Evolutionary conservation across 2,888 invertebrate genomes (phyloP).

Genomic region (Anthophora plumipes): DNA sequence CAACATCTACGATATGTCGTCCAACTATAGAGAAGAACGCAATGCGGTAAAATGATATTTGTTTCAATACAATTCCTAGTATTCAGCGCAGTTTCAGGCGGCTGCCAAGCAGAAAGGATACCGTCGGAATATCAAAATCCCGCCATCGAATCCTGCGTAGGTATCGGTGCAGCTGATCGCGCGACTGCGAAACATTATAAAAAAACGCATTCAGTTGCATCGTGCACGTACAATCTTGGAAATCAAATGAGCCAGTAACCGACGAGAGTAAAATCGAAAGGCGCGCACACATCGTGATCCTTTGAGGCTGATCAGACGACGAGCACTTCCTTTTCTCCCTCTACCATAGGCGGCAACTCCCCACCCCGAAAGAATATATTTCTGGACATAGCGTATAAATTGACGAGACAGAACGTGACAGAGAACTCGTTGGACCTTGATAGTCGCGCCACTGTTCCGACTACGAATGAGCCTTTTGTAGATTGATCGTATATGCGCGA

Average conservation of each 20-base stretch:
- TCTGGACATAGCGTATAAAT: conserved; percentile 39
- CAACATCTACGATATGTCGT: too few species aligned
- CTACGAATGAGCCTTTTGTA: conserved; percentile 62
- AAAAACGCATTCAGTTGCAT: not conserved
- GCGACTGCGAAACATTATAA: not conserved
- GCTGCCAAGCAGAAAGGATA: conserved; percentile 10
- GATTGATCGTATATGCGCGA: conserved; percentile 68
- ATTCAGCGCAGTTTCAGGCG: not conserved
- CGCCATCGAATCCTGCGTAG: not conserved
- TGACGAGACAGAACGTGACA: conserved; percentile 45
- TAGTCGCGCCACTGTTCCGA: conserved; percentile 49
- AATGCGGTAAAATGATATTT: not conserved
- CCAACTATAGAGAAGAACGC: not conserved
- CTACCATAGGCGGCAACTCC: not conserved
- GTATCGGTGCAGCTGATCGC: conserved; percentile 1
- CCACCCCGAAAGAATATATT: conserved; percentile 29
- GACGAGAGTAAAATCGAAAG: conserved; percentile 25
- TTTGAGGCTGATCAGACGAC: conserved; percentile 12
- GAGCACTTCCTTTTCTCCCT: not conserved
- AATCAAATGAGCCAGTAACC: conserved; percentile 15
- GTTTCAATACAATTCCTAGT: not conserved
- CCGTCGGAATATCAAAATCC: conserved; percentile 34
- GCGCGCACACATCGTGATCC: not conserved
- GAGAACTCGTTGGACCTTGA: conserved; percentile 63
- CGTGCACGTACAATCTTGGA: conserved; percentile 8